phyloP scores from a whole-genome alignment of 2,113 vertebrate genomes.

The Clarias macrocephalus region DNA sequence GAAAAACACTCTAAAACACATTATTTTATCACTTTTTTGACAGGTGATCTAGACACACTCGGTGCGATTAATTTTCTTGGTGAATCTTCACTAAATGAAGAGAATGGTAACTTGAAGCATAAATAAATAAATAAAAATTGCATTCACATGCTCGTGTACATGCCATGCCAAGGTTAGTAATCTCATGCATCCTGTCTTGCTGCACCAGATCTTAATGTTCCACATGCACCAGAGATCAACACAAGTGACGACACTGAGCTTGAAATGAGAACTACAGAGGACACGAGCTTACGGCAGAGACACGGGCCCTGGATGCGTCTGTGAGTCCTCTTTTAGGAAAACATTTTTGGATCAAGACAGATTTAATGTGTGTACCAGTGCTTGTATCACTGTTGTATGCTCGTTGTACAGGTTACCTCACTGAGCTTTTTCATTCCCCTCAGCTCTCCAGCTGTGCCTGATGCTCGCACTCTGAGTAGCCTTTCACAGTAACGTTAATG shows the following conservation, averaged over 20 bases:
- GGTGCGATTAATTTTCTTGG: constrained; percentile 23
- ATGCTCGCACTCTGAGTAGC: not conserved
- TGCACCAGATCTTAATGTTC: constrained; percentile 17
- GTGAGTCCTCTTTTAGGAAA: constrained; percentile 26
- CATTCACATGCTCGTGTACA: not conserved
- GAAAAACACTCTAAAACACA: not conserved
- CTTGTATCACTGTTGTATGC: not conserved
- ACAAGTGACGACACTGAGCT: constrained; percentile 35
- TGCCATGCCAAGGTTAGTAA: not conserved
- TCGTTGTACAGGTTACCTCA: constrained; percentile 33
- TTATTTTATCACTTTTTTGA: not conserved
- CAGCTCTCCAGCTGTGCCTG: not conserved
- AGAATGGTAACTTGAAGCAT: constrained; percentile 22
- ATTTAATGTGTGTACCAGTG: not conserved
- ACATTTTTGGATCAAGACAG: not conserved
- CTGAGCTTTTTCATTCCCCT: not conserved
- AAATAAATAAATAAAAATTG: not conserved
- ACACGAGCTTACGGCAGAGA: constrained; percentile 51
- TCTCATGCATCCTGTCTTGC: not conserved
- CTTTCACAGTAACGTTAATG: not conserved
- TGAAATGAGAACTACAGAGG: not conserved
- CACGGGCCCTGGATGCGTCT: constrained; percentile 48
- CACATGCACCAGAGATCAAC: not conserved
- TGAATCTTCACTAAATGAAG: constrained; percentile 29
- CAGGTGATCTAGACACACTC: constrained; percentile 49